These are phyloP conservation scores for Hucho hucho DNA, from an alignment of 2,113 vertebrate species.

Conservation along the genomic window DNA sequence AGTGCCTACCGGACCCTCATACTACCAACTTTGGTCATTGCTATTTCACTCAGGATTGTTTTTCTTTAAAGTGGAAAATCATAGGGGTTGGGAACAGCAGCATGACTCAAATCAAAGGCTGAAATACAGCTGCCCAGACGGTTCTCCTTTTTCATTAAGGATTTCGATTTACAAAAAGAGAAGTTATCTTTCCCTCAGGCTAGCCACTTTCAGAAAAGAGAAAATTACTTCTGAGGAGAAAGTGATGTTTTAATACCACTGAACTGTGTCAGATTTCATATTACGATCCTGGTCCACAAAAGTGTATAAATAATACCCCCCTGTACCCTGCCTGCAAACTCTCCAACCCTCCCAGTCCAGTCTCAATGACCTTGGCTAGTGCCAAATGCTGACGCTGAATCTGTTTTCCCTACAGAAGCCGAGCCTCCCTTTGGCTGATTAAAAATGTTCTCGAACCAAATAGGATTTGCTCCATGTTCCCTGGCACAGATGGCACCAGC, in stretches of 20 bases:
- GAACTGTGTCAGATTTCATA: conserved; percentile 4
- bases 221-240: conserved; percentile 24
- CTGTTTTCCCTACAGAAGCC: conserved; percentile 12
- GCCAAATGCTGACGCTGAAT: conserved; percentile 27
- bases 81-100: conserved; percentile 2
- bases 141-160: conserved; percentile 2
- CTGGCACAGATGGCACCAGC: conserved; percentile 55
- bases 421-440: conserved; percentile 43
- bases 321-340: neutral
- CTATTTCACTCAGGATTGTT: conserved; percentile 30
- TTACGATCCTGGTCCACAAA: neutral
- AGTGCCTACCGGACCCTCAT: conserved; percentile 31
- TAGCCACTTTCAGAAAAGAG: conserved; percentile 4
- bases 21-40: conserved; percentile 9
- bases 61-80: conserved; percentile 15
- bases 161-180: conserved; percentile 33
- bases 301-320: neutral
- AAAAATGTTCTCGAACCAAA: conserved; percentile 42
- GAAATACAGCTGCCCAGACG: conserved; percentile 25
- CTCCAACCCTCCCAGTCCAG: neutral
- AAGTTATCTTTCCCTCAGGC: conserved; percentile 23
- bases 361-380: conserved; percentile 40
- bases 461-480: conserved; percentile 47
- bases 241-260: conserved; percentile 24
- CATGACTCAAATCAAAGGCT: conserved; percentile 41